Evolutionary conservation across 2,113 vertebrate genomes (phyloP).

Genomic region (Dipodomys ordii): DNA sequence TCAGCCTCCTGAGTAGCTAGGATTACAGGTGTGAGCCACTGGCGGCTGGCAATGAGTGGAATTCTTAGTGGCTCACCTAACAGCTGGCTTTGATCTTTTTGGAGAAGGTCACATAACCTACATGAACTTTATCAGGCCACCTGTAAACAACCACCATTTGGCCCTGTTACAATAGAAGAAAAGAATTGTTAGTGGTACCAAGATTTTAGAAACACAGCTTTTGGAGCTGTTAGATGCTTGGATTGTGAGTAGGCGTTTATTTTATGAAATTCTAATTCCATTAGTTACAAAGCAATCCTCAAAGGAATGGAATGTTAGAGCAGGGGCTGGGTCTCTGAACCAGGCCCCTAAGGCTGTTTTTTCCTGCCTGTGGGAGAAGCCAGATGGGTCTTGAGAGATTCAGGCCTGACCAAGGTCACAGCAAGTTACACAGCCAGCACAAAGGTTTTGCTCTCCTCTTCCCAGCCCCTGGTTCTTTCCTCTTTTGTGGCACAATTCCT

Average conservation of each 20-base stretch:
- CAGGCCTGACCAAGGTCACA: neutral
- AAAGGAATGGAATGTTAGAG: neutral
- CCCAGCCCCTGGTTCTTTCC: neutral
- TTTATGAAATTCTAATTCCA: neutral
- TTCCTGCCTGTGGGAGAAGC: neutral
- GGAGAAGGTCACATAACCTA: constrained; percentile 71
- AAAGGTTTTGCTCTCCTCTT: neutral
- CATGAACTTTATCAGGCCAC: constrained; percentile 72
- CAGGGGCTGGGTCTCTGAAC: neutral
- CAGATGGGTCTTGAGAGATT: neutral
- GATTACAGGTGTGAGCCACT: too few relatives aligned
- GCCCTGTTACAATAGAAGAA: constrained; percentile 72
- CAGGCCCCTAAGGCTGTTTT: neutral
- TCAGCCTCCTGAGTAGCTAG: too few relatives aligned
- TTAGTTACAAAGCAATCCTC: constrained; percentile 18
- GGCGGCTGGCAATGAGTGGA: constrained; percentile 45
- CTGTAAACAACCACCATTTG: constrained; percentile 48
- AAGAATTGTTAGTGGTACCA: constrained; percentile 5
- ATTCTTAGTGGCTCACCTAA: constrained; percentile 70
- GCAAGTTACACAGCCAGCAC: neutral
- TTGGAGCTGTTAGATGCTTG: neutral
- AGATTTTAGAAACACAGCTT: neutral
- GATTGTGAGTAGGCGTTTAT: neutral
- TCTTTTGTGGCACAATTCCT: neutral
- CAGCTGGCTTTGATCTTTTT: constrained; percentile 72